Percentiles rank a stretch among this genome's conserved stretches.
phyloP scores from a whole-genome alignment of 2,113 vertebrate species.

The Syngnathoides biaculeatus region DNA sequence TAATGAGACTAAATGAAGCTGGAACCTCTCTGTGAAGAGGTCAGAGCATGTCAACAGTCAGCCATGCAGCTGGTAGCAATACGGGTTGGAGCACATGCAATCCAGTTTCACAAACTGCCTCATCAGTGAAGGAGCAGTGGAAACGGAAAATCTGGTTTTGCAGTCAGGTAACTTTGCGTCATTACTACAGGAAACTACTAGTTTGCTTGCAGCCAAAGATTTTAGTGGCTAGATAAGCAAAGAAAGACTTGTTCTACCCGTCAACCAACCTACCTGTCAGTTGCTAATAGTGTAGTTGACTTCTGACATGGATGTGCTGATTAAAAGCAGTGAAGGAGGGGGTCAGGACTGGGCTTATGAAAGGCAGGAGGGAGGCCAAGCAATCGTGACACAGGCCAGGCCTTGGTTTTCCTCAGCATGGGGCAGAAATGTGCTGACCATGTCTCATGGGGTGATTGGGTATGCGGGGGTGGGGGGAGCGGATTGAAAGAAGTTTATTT shows the following conservation, averaged over 20 bases:
- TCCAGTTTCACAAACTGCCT: slow-evolving; percentile 24
- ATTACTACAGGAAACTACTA: no score
- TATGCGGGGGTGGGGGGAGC: slow-evolving; percentile 19
- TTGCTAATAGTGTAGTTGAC: slow-evolving; percentile 29
- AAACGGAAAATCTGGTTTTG: background rate
- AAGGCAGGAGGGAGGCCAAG: slow-evolving; percentile 48
- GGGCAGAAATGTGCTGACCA: slow-evolving; percentile 58
- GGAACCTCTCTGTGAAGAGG: slow-evolving; percentile 51
- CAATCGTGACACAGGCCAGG: slow-evolving; percentile 53
- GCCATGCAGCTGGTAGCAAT: slow-evolving; percentile 54
- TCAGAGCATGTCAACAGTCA: slow-evolving; percentile 57
- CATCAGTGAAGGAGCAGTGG: background rate
- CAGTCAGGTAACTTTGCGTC: background rate
- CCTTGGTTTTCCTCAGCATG: slow-evolving; percentile 49
- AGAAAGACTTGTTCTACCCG: background rate
- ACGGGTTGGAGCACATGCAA: slow-evolving; percentile 20
- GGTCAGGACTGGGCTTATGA: slow-evolving; percentile 41
- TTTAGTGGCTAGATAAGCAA: slow-evolving; percentile 4
- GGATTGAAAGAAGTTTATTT: slow-evolving; percentile 52
- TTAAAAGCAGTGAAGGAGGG: slow-evolving; percentile 35
- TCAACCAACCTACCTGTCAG: slow-evolving; percentile 20
- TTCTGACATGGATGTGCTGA: slow-evolving; percentile 45
- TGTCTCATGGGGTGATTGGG: slow-evolving; percentile 39
- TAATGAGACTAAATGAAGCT: slow-evolving; percentile 68
- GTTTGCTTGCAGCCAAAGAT: background rate